Evolutionary conservation across 2,797 vertebrate genomes (phyloP).

Genomic region (Miichthys miiuy): DNA sequence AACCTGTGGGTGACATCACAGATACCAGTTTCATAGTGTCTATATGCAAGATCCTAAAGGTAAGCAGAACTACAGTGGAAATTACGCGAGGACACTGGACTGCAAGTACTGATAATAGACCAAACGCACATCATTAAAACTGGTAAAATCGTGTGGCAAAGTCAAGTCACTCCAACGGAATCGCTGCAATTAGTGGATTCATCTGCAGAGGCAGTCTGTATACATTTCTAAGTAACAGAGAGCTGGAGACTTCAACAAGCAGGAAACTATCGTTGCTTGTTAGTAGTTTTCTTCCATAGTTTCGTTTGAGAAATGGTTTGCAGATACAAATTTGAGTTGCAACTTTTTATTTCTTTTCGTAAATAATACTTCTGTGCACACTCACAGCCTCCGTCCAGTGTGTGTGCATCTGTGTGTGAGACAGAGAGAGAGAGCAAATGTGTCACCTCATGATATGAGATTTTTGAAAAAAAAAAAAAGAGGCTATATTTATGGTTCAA

Average conservation of each 20-base stretch:
- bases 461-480: slow-evolving; percentile 19
- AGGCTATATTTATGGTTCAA: slow-evolving; percentile 35
- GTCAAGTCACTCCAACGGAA: background rate
- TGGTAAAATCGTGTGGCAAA: background rate
- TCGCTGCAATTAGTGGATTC: background rate
- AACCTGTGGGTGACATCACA: too few relatives aligned
- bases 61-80: background rate
- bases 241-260: background rate
- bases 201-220: background rate
- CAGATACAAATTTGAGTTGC: background rate
- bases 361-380: slow-evolving; percentile 1
- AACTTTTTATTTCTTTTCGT: background rate
- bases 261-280: background rate
- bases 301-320: background rate
- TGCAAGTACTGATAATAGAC: background rate
- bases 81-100: background rate
- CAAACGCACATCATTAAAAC: too few relatives aligned
- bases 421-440: background rate
- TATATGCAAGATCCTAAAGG: background rate
- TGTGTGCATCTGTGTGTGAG: background rate
- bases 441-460: slow-evolving; percentile 35
- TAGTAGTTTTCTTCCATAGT: background rate
- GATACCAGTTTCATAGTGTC: too few relatives aligned
- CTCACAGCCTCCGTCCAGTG: background rate
- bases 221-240: background rate